Base-by-base conservation (phyloP, 2,113 vertebrate genomes). In the Melanerpes aurifrons region DNA sequence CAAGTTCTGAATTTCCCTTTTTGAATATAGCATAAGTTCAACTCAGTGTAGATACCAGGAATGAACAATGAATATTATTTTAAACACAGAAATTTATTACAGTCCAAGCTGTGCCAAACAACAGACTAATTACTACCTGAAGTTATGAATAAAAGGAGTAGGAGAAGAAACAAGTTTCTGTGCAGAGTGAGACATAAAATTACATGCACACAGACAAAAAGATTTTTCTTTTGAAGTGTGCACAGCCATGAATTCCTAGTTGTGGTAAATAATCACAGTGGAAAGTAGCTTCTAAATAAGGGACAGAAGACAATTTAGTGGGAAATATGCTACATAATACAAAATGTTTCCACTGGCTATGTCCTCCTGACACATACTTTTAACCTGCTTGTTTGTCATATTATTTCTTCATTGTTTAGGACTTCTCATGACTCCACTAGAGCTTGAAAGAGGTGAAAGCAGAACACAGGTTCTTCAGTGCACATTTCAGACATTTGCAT, bases 401-500 rank as follows among this genome's bases (percentile, higher is more conserved):
- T 63, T 62, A 69, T 70, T 84, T 58, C 54, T 75, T 75, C 13
- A 3, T 73, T 81, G 21, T 54, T 91, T 56, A 70, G 73, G 62
- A 75, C 54, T 87, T 87, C 48, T 63, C 13, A 40, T 26, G 54
- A 77, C 32, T 89, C 17, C 58, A 50, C 11, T 16, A 69, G 7
- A 75, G 67, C 59, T 69, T 84, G 26, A 90, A 94, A 90, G 53
- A 88, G 88, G 80, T 3, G 6, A 89, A 92, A 81, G 73, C 50
- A 86, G 58, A 94, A 96, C 54, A 96, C 95, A 72, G 64, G 57
- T 47, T 75, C 88, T 70, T 93, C 69, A 93, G 78, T 81, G 71
- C 72, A 92, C 64, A 64, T 62, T 89, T 92, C 66, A 93, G 79
- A 96, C 3, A 12, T 11, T 25, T 19, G 31, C 43, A 90, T 12